Percentiles rank a stretch among this genome's conserved stretches.
These are phyloP conservation scores for Andricus quercusramuli DNA, from an alignment of 2,888 invertebrate genomes.

Conservation along the genomic window DNA sequence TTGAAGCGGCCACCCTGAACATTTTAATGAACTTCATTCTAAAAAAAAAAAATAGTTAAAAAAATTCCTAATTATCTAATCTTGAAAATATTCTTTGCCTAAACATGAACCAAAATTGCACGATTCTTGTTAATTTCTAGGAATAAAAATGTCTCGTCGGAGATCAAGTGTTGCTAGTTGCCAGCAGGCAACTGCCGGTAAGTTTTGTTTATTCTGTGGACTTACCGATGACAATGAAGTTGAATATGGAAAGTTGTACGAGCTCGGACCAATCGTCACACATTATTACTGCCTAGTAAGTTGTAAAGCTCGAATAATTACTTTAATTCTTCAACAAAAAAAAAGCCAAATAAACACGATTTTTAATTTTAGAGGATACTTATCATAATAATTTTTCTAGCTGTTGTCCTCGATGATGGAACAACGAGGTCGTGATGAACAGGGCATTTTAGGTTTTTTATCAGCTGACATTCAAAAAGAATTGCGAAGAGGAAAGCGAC, in stretches of 20 bases:
- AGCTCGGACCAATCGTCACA: constrained; percentile 81
- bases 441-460: constrained; percentile 88
- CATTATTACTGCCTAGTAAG: constrained; percentile 90
- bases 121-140: background rate
- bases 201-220: constrained; percentile 81
- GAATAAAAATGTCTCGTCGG: constrained; percentile 34
- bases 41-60: too few relatives aligned
- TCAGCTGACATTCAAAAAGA: constrained; percentile 85
- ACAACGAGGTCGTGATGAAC: constrained; percentile 84
- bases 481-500: constrained; percentile 81
- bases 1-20: too few relatives aligned
- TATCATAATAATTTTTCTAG: constrained; percentile 77
- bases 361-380: constrained; percentile 11
- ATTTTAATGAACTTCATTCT: too few relatives aligned
- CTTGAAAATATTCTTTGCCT: too few relatives aligned
- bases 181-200: background rate
- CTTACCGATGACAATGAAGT: constrained; percentile 80
- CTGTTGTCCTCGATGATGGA: constrained; percentile 85
- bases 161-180: constrained; percentile 10
- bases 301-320: constrained; percentile 47
- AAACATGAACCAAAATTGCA: background rate
- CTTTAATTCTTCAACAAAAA: background rate
- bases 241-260: constrained; percentile 81
- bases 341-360: background rate
- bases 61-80: too few relatives aligned